phyloP scores from a whole-genome alignment of 2,888 invertebrate genomes.

The Baccha elongata region DNA sequence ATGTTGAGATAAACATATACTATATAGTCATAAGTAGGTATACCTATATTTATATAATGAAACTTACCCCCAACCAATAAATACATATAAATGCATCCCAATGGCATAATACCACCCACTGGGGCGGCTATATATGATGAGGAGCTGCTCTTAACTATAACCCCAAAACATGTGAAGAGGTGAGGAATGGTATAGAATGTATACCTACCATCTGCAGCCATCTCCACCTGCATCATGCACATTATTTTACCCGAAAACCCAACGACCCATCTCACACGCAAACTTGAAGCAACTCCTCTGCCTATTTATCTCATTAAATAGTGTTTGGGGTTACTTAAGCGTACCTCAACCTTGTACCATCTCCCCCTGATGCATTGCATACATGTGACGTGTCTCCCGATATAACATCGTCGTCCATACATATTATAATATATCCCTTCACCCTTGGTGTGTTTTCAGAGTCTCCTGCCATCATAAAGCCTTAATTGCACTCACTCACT shows the following conservation, averaged over 20 bases:
- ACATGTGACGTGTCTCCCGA: slow-evolving; percentile 40
- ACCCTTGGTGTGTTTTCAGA: slow-evolving; percentile 10
- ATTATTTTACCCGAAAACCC: slow-evolving; percentile 23
- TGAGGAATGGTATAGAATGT: slow-evolving; percentile 6
- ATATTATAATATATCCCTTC: slow-evolving; percentile 2
- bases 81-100: slow-evolving; percentile 15
- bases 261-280: slow-evolving; percentile 34
- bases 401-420: slow-evolving; percentile 38
- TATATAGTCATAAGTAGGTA: not conserved
- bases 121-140: slow-evolving; percentile 11
- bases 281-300: slow-evolving; percentile 62
- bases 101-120: slow-evolving; percentile 52
- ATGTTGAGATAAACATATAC: slow-evolving; percentile 25
- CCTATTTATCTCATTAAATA: slow-evolving; percentile 74
- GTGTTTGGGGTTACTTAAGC: slow-evolving; percentile 74
- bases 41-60: slow-evolving; percentile 68
- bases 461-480: slow-evolving; percentile 32
- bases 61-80: slow-evolving; percentile 63
- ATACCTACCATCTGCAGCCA: slow-evolving; percentile 43
- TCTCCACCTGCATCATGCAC: slow-evolving; percentile 29
- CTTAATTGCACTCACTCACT: slow-evolving; percentile 70
- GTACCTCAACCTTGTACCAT: slow-evolving; percentile 13
- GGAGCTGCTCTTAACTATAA: slow-evolving; percentile 5
- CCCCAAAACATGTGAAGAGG: slow-evolving; percentile 13
- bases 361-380: slow-evolving; percentile 9